Percentiles rank a stretch among this genome's conserved stretches.
Evolutionary conservation across 64 coral and sea anemone genomes (phyloP).

Genomic region (Platygyra sinensis): DNA sequence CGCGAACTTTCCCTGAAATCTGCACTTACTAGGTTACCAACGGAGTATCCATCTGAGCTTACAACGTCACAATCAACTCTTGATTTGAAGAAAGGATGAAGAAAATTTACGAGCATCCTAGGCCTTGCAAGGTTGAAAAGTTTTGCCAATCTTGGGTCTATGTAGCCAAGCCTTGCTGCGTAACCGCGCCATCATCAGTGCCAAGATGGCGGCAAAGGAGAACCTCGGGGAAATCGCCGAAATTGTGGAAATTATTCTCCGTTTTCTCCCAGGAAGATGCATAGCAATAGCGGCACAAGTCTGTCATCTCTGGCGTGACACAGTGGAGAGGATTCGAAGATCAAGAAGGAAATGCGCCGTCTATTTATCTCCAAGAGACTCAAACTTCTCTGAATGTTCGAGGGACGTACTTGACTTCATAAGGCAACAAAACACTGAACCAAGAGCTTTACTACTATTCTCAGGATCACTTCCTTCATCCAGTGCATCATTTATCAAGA

Average conservation of each 20-base stretch:
- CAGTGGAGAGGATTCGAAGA: constrained; percentile 65
- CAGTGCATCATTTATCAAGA: background rate
- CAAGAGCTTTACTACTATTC: constrained; percentile 38
- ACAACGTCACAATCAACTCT: constrained; percentile 72
- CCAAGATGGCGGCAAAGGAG: constrained; percentile 53
- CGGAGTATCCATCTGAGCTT: constrained; percentile 76
- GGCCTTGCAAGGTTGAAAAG: too few relatives aligned
- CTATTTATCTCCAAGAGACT: constrained; percentile 21
- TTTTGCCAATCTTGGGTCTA: background rate
- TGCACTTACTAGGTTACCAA: constrained; percentile 62
- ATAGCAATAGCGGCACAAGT: constrained; percentile 68
- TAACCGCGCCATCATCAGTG: background rate
- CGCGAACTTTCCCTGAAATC: constrained; percentile 55
- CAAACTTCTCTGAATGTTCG: constrained; percentile 20
- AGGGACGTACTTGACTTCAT: constrained; percentile 18
- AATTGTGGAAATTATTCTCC: constrained; percentile 84
- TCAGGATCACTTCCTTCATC: constrained; percentile 18
- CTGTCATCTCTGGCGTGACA: constrained; percentile 71
- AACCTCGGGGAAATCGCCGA: constrained; percentile 58
- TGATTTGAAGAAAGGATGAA: constrained; percentile 77
- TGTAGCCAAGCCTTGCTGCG: constrained; percentile 7
- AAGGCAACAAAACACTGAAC: background rate
- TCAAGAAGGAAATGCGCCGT: constrained; percentile 61
- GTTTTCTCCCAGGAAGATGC: constrained; percentile 64
- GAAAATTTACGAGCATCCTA: constrained; percentile 84